Evolutionary conservation across 2,888 invertebrate genomes (phyloP).

Genomic region (Seira musarum): DNA sequence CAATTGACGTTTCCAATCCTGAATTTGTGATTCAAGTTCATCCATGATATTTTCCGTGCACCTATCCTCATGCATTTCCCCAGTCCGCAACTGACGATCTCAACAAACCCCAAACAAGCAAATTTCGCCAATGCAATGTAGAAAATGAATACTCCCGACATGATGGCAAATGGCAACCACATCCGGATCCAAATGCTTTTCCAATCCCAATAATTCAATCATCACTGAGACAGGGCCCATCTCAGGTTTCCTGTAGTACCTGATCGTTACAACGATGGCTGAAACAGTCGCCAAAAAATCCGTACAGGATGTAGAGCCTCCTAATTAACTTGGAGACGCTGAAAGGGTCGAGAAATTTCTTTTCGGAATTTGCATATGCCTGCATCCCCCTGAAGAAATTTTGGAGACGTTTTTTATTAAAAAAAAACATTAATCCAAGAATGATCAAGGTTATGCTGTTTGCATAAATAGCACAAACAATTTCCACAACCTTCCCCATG

Average conservation of each 20-base stretch:
- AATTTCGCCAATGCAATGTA: conserved; percentile 32
- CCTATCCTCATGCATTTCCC: conserved; percentile 27
- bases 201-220: conserved; percentile 14
- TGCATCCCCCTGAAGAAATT: conserved; percentile 35
- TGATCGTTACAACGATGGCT: neutral
- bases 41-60: conserved; percentile 42
- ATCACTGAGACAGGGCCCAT: neutral
- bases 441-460: conserved; percentile 33
- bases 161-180: neutral
- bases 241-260: neutral
- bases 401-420: conserved; percentile 19
- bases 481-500: conserved; percentile 19
- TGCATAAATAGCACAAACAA: conserved; percentile 31
- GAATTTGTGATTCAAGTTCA: conserved; percentile 32
- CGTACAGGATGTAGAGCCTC: conserved; percentile 23
- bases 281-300: neutral
- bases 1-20: conserved; percentile 39
- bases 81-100: conserved; percentile 39
- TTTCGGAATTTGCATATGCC: too few species aligned
- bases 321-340: neutral
- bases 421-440: conserved; percentile 23
- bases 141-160: conserved; percentile 2
- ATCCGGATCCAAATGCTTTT: too few species aligned
- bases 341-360: conserved; percentile 6
- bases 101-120: conserved; percentile 34